phyloP scores from a whole-genome alignment of 2,113 vertebrate species.

The Corythoichthys intestinalis region DNA sequence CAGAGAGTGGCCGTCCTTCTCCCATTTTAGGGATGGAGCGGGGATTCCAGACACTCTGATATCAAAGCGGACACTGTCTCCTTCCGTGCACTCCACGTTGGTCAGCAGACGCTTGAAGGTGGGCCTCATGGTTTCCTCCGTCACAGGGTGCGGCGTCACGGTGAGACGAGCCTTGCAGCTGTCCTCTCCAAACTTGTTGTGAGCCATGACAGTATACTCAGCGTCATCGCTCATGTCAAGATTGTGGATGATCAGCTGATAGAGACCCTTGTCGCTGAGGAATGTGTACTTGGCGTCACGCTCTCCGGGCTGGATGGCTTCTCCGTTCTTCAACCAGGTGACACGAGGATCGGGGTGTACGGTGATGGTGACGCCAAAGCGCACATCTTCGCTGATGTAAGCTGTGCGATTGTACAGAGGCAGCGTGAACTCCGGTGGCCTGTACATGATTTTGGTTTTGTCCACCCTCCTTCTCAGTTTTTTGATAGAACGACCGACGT shows the following conservation, averaged over 20 bases:
- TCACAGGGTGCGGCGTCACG: constrained; percentile 82
- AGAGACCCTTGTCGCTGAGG: constrained; percentile 93
- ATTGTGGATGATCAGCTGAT: constrained; percentile 89
- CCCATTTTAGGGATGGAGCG: constrained; percentile 81
- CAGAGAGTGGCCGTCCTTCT: constrained; percentile 89
- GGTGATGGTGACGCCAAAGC: constrained; percentile 96
- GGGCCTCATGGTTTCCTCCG: constrained; percentile 86
- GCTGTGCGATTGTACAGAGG: constrained; percentile 90
- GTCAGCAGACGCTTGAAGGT: constrained; percentile 96
- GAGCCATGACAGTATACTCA: constrained; percentile 89
- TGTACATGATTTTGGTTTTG: constrained; percentile 83
- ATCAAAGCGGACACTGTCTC: constrained; percentile 87
- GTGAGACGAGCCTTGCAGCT: constrained; percentile 91
- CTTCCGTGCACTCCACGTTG: constrained; percentile 90
- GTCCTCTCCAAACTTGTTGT: constrained; percentile 94
- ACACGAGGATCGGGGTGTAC: constrained; percentile 95
- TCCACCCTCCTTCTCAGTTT: constrained; percentile 88
- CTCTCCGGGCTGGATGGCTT: constrained; percentile 87
- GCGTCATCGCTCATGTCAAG: constrained; percentile 84
- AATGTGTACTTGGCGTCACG: constrained; percentile 91
- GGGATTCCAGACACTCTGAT: constrained; percentile 91
- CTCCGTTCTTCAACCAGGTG: constrained; percentile 92
- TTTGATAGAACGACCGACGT: constrained; percentile 82
- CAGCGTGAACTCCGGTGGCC: constrained; percentile 94
- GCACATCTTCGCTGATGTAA: constrained; percentile 89